Conservation (phyloP, 2,888 invertebrate genomes). For the Nemoura dubitans region DNA sequence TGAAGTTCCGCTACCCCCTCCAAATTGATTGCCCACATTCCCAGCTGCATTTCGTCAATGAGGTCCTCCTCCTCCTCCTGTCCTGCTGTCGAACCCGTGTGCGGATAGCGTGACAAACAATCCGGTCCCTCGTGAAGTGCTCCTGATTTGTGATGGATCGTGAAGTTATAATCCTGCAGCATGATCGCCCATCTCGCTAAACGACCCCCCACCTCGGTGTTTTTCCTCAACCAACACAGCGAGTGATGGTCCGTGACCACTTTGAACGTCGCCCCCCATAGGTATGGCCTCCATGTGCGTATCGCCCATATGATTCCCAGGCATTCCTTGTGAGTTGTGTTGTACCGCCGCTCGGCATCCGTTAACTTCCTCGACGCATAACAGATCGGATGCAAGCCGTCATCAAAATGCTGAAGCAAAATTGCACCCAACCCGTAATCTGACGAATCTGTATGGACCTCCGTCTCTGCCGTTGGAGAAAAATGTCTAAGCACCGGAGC, state of each 20-base stretch:
- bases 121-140: constrained; percentile 8
- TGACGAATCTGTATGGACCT: constrained; percentile 24
- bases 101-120: constrained; percentile 7
- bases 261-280: background rate
- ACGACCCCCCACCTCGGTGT: constrained; percentile 20
- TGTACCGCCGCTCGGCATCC: constrained; percentile 13
- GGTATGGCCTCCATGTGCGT: background rate
- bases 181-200: constrained; percentile 42
- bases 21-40: background rate
- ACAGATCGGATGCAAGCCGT: constrained; percentile 1
- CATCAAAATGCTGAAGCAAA: constrained; percentile 14
- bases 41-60: background rate
- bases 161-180: constrained; percentile 27
- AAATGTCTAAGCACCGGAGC: constrained; percentile 52
- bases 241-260: constrained; percentile 44
- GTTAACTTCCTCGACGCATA: constrained; percentile 15
- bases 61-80: background rate
- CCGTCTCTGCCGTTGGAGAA: constrained; percentile 36
- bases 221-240: constrained; percentile 40
- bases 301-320: constrained; percentile 10
- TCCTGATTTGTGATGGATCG: constrained; percentile 19
- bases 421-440: constrained; percentile 39
- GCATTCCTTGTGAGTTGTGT: constrained; percentile 8
- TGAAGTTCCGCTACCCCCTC: background rate
- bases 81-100: background rate